Base-by-base conservation (phyloP, 2,113 vertebrate genomes). In the Gallinago paraguaiae region DNA sequence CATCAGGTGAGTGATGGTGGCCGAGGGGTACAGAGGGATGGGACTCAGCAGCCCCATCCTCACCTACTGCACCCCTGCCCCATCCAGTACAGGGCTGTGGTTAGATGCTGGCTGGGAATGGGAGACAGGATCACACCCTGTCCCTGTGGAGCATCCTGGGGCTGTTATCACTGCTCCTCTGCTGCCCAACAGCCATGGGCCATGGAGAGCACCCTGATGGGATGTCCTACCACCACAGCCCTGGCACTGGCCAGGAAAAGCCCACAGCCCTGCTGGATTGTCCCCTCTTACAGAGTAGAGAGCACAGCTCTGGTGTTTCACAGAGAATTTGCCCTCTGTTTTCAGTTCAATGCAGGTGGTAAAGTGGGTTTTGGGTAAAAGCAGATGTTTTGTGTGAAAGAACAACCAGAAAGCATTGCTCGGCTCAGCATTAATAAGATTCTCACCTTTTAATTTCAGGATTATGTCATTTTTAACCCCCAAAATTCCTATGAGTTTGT, bases 391-490 rank as follows among this genome's bases (percentile, higher is more conserved):
- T 63, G 30, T 18, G 9, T 14, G 50, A 53, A 84, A 25, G 33
- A 76, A 39, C 14, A 79, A 92, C 7, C 71, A 61, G 45, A 76
- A 45, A 48, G 9, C 45, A 11, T 48, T 11, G 19, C 61, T 63
- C 2, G 2, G 30, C 7, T 63, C 39, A 43, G 59, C 6, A 4
- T 54, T 80, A 57, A 91, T 57, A 35, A 0, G 1, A 20, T 28
- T 69, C 25, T 79, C 18, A 10, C 25, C 25, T 90, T 91, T 87
- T 75, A 53, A 75, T 97, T 98, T 84, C 97, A 98, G 98, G 97
- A 95, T 75, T 97, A 98, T 83, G 92, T 99, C 2, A 50, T 88
- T 92, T 99, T 99, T 96, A 99, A 98, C 95, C 98, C 98, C 39
- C 93, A 90, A 41, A 98, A 99, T 74, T 96, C 95, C 88, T 95